phyloP scores from a whole-genome alignment of 1,140 invertebrate species.

The Drosophila navojoa region DNA sequence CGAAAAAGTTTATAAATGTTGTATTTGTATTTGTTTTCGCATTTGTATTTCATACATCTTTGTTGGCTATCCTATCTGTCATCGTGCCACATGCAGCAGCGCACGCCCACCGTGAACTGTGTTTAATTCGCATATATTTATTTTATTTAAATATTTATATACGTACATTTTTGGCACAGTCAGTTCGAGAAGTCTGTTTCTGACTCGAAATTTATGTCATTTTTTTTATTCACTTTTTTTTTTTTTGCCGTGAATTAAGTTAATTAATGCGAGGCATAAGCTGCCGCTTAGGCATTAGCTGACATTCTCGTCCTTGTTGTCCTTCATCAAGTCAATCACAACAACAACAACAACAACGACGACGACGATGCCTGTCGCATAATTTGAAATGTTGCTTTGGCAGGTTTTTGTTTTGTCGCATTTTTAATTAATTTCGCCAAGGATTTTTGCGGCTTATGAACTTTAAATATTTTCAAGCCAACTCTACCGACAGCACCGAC shows the following conservation, averaged over 20 bases:
- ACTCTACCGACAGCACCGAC: too few relatives aligned
- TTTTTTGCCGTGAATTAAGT: conserved; percentile 56
- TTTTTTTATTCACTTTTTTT: not conserved
- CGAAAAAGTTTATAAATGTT: not conserved
- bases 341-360: conserved; percentile 5
- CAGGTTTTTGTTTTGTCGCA: conserved; percentile 40
- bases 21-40: not conserved
- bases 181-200: not conserved
- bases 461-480: conserved; percentile 65
- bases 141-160: conserved; percentile 54
- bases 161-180: conserved; percentile 12
- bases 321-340: conserved; percentile 77
- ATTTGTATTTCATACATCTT: not conserved
- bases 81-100: conserved; percentile 9
- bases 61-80: conserved; percentile 14
- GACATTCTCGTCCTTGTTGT: conserved; percentile 62
- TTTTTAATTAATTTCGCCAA: conserved; percentile 72
- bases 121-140: conserved; percentile 72
- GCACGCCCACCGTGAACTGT: conserved; percentile 7
- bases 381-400: conserved; percentile 49
- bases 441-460: conserved; percentile 72
- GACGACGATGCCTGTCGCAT: not conserved
- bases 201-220: conserved; percentile 44
- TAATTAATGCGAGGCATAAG: conserved; percentile 73
- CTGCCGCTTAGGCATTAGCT: conserved; percentile 47